Percentiles rank a stretch among this genome's conserved stretches.
Evolutionary conservation across 1,140 invertebrate species (phyloP).

Genomic region (Drosophila arizonae): DNA sequence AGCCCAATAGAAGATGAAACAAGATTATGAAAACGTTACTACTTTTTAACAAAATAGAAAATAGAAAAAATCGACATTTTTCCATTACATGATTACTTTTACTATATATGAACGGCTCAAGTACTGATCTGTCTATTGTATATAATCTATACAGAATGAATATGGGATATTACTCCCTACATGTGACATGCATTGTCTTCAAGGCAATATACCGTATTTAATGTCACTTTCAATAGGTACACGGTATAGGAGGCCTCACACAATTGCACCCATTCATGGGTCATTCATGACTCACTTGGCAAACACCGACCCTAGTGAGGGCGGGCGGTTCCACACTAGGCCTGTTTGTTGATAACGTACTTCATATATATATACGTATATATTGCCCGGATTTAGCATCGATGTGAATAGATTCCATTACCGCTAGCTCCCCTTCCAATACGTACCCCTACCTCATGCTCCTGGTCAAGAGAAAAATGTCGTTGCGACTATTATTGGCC

Average conservation of each 20-base stretch:
- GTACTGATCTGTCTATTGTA: too few relatives aligned
- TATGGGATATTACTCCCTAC: too few relatives aligned
- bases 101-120: too few relatives aligned
- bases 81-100: too few relatives aligned
- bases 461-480: constrained; percentile 7
- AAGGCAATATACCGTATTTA: not conserved
- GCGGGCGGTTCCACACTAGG: constrained; percentile 3
- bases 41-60: too few relatives aligned
- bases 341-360: constrained; percentile 25
- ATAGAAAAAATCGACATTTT: too few relatives aligned
- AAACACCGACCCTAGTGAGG: not conserved
- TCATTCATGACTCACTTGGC: constrained; percentile 29
- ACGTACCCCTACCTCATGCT: too few relatives aligned
- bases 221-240: not conserved
- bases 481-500: constrained; percentile 36
- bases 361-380: not conserved
- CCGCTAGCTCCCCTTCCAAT: not conserved
- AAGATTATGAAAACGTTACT: too few relatives aligned
- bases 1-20: too few relatives aligned
- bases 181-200: too few relatives aligned
- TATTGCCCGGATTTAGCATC: constrained; percentile 18
- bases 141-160: too few relatives aligned
- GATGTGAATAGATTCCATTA: not conserved
- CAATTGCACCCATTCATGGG: constrained; percentile 45
- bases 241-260: constrained; percentile 7